Conservation (phyloP, 2,113 vertebrate genomes). For the Phaethornis superciliosus region DNA sequence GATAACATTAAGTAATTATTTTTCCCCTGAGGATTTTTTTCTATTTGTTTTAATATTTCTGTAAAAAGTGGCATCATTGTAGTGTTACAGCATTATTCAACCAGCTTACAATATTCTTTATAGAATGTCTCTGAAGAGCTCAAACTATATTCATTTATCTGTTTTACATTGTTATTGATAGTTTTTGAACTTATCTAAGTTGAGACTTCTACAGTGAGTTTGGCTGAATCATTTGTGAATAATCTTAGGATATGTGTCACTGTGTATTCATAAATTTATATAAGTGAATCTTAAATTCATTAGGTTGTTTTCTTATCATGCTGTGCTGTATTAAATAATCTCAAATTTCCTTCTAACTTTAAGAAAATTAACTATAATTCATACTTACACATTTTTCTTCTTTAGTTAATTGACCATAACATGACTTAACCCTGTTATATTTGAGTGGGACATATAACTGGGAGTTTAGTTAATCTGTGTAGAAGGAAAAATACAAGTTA, state of each 20-base stretch:
- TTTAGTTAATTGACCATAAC: not conserved
- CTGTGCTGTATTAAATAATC: not conserved
- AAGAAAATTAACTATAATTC: not conserved
- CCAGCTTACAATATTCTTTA: not conserved
- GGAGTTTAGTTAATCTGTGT: not conserved
- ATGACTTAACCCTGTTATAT: too few species aligned
- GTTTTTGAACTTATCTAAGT: not conserved
- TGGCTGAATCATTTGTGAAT: not conserved
- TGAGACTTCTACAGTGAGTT: not conserved
- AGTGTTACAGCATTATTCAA: not conserved
- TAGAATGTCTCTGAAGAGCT: not conserved
- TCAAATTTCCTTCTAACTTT: not conserved
- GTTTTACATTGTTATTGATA: not conserved
- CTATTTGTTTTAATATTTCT: not conserved
- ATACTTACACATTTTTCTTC: not conserved
- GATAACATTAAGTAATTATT: not conserved
- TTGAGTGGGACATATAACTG: not conserved
- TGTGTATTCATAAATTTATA: not conserved
- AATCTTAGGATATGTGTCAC: not conserved
- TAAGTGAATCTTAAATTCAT: not conserved
- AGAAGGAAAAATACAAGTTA: not conserved
- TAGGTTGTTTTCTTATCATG: not conserved
- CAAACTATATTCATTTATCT: not conserved
- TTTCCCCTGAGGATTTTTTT: not conserved
- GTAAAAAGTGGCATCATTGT: not conserved